Evolutionary conservation across 2,888 invertebrate genomes (phyloP), one percentile per base, ranked within the genome.

Genomic region (Unio delphinus): DNA sequence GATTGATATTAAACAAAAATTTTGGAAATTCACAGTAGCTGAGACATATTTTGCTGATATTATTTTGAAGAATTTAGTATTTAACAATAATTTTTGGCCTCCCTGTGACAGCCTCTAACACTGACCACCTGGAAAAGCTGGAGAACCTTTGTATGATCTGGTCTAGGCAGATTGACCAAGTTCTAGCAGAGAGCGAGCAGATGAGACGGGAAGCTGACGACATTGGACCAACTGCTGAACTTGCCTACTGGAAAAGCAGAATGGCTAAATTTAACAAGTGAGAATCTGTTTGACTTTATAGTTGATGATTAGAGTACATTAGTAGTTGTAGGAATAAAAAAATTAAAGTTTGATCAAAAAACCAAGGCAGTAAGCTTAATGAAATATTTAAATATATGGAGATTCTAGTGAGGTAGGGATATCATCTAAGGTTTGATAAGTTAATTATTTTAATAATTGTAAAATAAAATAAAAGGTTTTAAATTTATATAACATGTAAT

Each of bases 241-340:
- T 96, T 60, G 94, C 94, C 60, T 94, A 96, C 87, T 97, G 96
- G 96, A 92, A 98, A 90, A 95, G 95, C 84, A 92, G 98, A 55
- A 96, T 96, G 58, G 96, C 97, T 0, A 96, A 96, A 88, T 97
- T 98, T 89, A 96, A 87, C 90, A 92, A 89, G 91, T 92, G 78
- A 73, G 84, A 72, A 26, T 55, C 45, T 8, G 28, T 45, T 45
- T 45, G 55, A 54, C 17, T 63, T 34, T 30, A n/a, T 18, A n/a
- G 61, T n/a, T 8, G 8, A 26, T n/a, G 26, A 58, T 23, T 26
- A 23, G 11, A 20, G 3, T 5, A n/a, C 55, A 63, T 63, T 20
- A 45, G n/a, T 45, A 55, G 60, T 15, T 68, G 20, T 26, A 45
- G 23, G 26, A 26, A 61, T 20, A 61, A 30, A 26, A 28, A 20